Conservation (phyloP, 2,888 invertebrate genomes). For the Scrobipalpa atriplicella region DNA sequence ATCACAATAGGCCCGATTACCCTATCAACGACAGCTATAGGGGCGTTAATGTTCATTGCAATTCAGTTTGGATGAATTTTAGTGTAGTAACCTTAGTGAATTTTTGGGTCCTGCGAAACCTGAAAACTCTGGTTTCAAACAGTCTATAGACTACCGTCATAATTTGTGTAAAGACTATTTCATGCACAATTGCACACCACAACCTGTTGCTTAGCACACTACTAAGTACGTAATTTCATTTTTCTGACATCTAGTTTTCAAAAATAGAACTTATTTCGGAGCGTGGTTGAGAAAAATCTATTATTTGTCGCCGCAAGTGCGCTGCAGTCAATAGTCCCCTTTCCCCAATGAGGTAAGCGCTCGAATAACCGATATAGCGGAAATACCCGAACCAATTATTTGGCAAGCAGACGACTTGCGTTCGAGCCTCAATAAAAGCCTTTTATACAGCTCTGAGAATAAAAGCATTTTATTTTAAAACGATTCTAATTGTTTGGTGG, state of each 20-base stretch:
- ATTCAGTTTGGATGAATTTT: neutral
- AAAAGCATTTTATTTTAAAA: neutral
- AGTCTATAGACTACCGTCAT: too few relatives aligned
- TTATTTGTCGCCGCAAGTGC: neutral
- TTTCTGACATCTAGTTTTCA: too few relatives aligned
- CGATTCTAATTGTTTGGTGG: neutral
- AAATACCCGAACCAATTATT: slow-evolving; percentile 3
- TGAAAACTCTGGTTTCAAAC: too few relatives aligned
- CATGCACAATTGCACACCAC: too few relatives aligned
- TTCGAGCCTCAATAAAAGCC: slow-evolving; percentile 5
- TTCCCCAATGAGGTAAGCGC: neutral
- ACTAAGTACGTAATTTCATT: too few relatives aligned
- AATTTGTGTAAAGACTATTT: too few relatives aligned
- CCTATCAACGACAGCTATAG: slow-evolving; percentile 8
- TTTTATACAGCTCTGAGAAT: neutral
- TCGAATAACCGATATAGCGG: neutral
- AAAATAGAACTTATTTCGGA: neutral
- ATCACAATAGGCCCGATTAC: slow-evolving; percentile 15
- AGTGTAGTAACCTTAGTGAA: neutral
- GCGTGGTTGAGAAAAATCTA: neutral
- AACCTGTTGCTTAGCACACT: too few relatives aligned
- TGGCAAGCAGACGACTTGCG: neutral
- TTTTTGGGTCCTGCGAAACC: too few relatives aligned
- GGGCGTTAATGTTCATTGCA: neutral
- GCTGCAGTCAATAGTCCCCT: neutral